Percentiles rank a stretch among this genome's conserved stretches.
phyloP scores from a whole-genome alignment of 2,888 invertebrate genomes.

The Cyclophora albipunctata region DNA sequence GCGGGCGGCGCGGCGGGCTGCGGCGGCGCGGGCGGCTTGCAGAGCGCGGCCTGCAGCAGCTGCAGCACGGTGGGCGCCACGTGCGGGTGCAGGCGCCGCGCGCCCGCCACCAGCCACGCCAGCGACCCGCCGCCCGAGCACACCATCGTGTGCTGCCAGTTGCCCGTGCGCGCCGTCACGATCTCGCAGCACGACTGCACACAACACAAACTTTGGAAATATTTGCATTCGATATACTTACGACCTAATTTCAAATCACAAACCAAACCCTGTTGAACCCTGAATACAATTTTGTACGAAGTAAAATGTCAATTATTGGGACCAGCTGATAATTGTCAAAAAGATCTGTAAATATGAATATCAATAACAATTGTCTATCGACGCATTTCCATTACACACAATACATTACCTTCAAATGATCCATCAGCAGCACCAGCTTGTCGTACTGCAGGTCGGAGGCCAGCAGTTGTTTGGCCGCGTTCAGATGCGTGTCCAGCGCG shows the following conservation, averaged over 20 bases:
- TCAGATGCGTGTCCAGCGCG: conserved; percentile 91
- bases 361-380: no score
- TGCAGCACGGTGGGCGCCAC: conserved; percentile 94
- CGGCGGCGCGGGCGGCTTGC: conserved; percentile 45
- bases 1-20: conserved; percentile 11
- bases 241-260: no score
- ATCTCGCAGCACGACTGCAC: conserved; percentile 89
- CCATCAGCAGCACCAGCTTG: conserved; percentile 93
- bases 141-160: conserved; percentile 94
- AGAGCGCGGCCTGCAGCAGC: conserved; percentile 91
- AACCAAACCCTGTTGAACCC: no score
- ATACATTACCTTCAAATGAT: conserved; percentile 84
- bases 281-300: no score
- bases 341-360: no score
- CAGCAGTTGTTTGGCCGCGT: conserved; percentile 74
- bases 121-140: conserved; percentile 82
- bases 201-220: background rate
- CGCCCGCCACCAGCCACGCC: conserved; percentile 87
- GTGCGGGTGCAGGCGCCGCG: conserved; percentile 91
- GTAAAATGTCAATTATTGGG: no score
- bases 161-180: conserved; percentile 90
- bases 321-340: no score
- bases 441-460: conserved; percentile 84
- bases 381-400: background rate
- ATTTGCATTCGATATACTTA: no score